These are phyloP conservation scores for Channa striata DNA, from an alignment of 2,797 vertebrate genomes.

Conservation along the genomic window DNA sequence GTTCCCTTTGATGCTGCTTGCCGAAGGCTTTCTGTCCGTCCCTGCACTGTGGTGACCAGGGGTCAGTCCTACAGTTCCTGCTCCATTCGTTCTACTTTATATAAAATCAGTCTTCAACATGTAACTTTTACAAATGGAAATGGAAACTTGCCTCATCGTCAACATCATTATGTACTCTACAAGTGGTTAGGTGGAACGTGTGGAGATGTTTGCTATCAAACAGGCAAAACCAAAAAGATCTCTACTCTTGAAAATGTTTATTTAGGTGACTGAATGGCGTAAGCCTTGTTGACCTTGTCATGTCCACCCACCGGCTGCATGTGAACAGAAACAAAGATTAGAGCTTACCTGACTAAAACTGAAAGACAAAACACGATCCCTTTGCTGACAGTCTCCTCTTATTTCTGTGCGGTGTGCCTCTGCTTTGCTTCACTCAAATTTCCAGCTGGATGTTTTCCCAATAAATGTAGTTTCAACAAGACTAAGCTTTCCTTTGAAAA, in stretches of 20 bases:
- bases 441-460: background rate
- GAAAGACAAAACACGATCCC: constrained; percentile 1
- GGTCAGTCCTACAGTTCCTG: background rate
- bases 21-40: background rate
- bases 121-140: too few relatives aligned
- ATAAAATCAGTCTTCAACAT: background rate
- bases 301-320: constrained; percentile 6
- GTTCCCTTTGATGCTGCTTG: background rate
- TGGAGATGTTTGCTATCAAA: background rate
- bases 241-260: background rate
- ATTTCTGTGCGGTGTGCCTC: background rate
- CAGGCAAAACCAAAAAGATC: background rate
- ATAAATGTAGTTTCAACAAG: constrained; percentile 1
- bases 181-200: background rate
- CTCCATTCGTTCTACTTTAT: too few relatives aligned
- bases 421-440: background rate
- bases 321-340: constrained; percentile 6
- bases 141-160: too few relatives aligned
- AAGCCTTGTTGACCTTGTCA: constrained; percentile 11
- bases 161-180: background rate
- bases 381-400: background rate
- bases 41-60: background rate
- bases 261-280: background rate
- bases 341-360: background rate
- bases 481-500: constrained; percentile 16